These are phyloP conservation scores for Trichechus manatus DNA, from an alignment of 2,113 vertebrate species.

Conservation along the genomic window DNA sequence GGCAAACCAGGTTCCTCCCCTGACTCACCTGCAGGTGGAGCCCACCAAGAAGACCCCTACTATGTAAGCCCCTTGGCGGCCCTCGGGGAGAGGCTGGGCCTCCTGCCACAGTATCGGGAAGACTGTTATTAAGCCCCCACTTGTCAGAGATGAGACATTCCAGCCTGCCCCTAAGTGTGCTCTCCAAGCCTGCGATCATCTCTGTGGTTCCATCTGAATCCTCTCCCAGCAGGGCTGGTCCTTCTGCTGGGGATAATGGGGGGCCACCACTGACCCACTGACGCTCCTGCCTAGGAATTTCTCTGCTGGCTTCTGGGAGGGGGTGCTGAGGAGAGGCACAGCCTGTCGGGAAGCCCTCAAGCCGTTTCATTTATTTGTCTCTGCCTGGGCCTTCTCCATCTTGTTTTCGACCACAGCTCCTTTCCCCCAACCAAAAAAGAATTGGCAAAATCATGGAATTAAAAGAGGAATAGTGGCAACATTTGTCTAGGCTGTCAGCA, in stretches of 20 bases:
- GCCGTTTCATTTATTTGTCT: not conserved
- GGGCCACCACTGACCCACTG: not conserved
- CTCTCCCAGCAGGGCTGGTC: not conserved
- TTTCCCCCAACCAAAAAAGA: not conserved
- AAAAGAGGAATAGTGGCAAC: too few relatives aligned
- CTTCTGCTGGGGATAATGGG: not conserved
- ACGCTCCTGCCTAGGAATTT: not conserved
- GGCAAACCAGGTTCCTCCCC: not conserved
- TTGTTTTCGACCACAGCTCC: not conserved
- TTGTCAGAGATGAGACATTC: not conserved
- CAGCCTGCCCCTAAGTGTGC: not conserved
- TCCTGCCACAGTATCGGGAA: fast-evolving
- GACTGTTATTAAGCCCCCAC: not conserved
- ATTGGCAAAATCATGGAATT: not conserved
- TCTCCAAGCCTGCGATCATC: not conserved
- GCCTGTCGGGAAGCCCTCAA: not conserved
- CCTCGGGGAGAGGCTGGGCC: not conserved
- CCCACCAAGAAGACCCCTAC: not conserved
- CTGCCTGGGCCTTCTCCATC: not conserved
- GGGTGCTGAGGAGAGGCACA: not conserved
- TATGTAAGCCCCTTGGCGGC: not conserved
- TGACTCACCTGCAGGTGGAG: not conserved
- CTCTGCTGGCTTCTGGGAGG: not conserved
- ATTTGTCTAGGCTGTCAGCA: not conserved
- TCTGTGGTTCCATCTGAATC: not conserved